Percentiles rank a stretch among this genome's conserved stretches.
phyloP scores from a whole-genome alignment of 2,797 vertebrate species.

The Chromis chromis region DNA sequence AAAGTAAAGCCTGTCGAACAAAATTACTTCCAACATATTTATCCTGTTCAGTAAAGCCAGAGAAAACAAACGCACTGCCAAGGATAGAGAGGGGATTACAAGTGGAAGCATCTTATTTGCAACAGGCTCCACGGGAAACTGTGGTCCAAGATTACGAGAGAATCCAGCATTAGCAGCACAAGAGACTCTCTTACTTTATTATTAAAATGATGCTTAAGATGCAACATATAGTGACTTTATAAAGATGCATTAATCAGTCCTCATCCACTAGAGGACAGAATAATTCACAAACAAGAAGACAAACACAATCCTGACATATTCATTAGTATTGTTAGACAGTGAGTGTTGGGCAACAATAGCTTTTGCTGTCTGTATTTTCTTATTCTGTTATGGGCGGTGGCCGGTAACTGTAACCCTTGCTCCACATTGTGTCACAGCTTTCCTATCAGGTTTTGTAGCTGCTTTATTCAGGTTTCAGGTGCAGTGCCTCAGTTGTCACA shows the following conservation, averaged over 20 bases:
- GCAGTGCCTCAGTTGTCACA: constrained; percentile 4
- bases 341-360: constrained; percentile 22
- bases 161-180: neutral
- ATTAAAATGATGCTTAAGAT: constrained; percentile 8
- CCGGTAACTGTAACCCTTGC: constrained; percentile 53
- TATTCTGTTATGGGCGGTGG: constrained; percentile 27
- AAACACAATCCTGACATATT: neutral
- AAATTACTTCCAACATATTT: constrained; percentile 64
- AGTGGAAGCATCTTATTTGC: constrained; percentile 38
- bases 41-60: constrained; percentile 54
- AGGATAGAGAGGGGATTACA: constrained; percentile 23
- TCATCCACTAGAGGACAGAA: constrained; percentile 1
- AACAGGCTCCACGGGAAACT: constrained; percentile 44
- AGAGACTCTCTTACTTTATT: neutral
- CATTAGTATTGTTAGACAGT: neutral
- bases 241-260: neutral
- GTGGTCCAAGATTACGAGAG: constrained; percentile 16
- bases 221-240: neutral
- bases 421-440: constrained; percentile 6
- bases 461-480: constrained; percentile 43
- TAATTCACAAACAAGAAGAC: constrained; percentile 2
- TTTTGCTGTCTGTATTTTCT: constrained; percentile 24
- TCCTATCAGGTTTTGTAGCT: constrained; percentile 36
- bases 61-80: constrained; percentile 55
- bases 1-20: constrained; percentile 54